Evolutionary conservation across 2,888 invertebrate species (phyloP).

Genomic region (Thalpophila matura): DNA sequence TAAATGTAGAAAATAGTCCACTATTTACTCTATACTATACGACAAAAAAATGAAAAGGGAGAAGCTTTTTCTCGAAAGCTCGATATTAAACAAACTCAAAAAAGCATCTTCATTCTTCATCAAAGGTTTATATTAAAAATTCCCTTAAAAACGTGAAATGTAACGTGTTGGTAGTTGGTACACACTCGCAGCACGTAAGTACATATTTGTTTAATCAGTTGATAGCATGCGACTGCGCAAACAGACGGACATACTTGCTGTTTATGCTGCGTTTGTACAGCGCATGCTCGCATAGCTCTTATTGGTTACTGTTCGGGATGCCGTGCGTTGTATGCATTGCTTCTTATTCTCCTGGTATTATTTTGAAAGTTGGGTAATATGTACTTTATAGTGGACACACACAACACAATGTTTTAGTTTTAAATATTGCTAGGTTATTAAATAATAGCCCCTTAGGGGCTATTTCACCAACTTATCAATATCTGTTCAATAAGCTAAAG

Average conservation of each 20-base stretch:
- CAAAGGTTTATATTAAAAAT: background rate
- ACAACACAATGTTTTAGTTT: background rate
- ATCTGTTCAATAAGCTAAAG: too few species aligned
- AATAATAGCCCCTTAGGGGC: too few species aligned
- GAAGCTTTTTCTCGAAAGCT: background rate
- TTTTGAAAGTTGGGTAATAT: background rate
- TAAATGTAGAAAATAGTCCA: too few species aligned
- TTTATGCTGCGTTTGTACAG: conserved; percentile 65
- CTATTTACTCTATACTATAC: too few species aligned
- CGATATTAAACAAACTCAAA: background rate
- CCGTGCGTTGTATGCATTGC: background rate
- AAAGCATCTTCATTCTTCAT: background rate
- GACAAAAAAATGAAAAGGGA: too few species aligned
- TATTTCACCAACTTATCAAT: too few species aligned
- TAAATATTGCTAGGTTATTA: too few species aligned
- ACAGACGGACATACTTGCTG: conserved; percentile 62
- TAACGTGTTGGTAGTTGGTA: conserved; percentile 5
- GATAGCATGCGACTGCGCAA: conserved; percentile 68
- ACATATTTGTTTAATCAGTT: conserved; percentile 78
- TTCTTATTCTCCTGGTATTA: background rate
- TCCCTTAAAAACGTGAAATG: conserved; percentile 9
- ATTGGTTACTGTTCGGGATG: conserved; percentile 44
- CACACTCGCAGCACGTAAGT: conserved; percentile 28
- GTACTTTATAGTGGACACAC: background rate
- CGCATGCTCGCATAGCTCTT: conserved; percentile 66